Evolutionary conservation across 2,113 vertebrate genomes (phyloP).

Genomic region (Machaerirhynchus nigripectus): DNA sequence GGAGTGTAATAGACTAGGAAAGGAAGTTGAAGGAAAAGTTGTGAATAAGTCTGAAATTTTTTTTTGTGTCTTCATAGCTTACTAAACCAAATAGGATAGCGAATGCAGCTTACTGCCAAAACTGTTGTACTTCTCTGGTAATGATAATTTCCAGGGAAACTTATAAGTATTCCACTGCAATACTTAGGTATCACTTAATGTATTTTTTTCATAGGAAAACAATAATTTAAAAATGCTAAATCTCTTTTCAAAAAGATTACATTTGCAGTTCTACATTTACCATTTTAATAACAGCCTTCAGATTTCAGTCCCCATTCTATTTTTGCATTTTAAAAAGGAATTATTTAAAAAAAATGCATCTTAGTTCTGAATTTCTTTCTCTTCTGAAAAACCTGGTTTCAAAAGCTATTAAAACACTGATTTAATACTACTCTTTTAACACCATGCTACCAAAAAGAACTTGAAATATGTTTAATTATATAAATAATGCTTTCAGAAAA

Average conservation of each 20-base stretch:
- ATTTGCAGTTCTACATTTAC: not conserved
- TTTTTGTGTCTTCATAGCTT: not conserved
- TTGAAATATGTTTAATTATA: not conserved
- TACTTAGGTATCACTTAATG: not conserved
- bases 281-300: not conserved
- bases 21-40: not conserved
- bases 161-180: not conserved
- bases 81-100: not conserved
- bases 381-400: not conserved
- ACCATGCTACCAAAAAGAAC: not conserved
- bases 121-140: not conserved
- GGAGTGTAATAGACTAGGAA: not conserved
- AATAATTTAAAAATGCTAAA: not conserved
- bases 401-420: not conserved
- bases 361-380: not conserved
- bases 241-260: accelerated
- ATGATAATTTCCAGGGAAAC: not conserved
- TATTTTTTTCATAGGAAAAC: not conserved
- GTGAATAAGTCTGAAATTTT: not conserved
- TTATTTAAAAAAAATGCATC: accelerated
- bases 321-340: not conserved
- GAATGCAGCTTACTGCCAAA: not conserved
- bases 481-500: not conserved
- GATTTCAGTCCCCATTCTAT: not conserved
- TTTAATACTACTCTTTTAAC: not conserved